phyloP scores from a whole-genome alignment of 2,888 invertebrate species.

The Danaus chrysippus region DNA sequence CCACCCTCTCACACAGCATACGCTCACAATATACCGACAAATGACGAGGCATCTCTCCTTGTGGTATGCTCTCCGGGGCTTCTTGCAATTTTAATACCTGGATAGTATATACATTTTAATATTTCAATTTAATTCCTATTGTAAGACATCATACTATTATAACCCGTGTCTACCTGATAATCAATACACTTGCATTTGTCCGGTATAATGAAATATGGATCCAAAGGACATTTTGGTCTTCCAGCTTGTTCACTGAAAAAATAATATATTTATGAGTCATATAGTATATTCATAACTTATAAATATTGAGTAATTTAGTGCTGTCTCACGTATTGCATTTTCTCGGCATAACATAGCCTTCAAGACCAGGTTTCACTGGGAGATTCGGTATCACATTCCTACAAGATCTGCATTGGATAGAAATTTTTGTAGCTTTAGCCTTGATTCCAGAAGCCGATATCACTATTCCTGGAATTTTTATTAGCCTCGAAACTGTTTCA shows the following conservation, averaged over 20 bases:
- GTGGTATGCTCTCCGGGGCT: conserved; percentile 91
- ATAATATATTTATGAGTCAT: conserved; percentile 13
- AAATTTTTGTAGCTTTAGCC: conserved; percentile 96
- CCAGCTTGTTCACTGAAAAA: conserved; percentile 92
- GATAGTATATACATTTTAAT: conserved; percentile 1
- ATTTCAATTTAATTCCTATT: background rate
- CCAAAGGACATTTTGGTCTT: conserved; percentile 94
- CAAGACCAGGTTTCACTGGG: conserved; percentile 94
- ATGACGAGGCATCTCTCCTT: conserved; percentile 99
- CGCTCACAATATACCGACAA: conserved; percentile 96
- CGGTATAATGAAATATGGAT: conserved; percentile 98
- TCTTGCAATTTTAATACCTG: conserved; percentile 96
- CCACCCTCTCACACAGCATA: conserved; percentile 93
- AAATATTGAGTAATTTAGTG: conserved; percentile 31
- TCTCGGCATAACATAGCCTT: conserved; percentile 96
- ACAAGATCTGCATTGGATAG: conserved; percentile 97
- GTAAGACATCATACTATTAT: background rate
- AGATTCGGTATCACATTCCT: conserved; percentile 93
- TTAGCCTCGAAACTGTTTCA: conserved; percentile 93
- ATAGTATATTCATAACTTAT: background rate
- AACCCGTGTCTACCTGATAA: conserved; percentile 84
- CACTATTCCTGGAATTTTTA: conserved; percentile 97
- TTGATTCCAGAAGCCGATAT: conserved; percentile 96
- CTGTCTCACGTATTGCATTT: conserved; percentile 91
- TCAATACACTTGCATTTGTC: conserved; percentile 99